Evolutionary conservation across 2,888 invertebrate genomes (phyloP).

Genomic region (Eurytoma californica): DNA sequence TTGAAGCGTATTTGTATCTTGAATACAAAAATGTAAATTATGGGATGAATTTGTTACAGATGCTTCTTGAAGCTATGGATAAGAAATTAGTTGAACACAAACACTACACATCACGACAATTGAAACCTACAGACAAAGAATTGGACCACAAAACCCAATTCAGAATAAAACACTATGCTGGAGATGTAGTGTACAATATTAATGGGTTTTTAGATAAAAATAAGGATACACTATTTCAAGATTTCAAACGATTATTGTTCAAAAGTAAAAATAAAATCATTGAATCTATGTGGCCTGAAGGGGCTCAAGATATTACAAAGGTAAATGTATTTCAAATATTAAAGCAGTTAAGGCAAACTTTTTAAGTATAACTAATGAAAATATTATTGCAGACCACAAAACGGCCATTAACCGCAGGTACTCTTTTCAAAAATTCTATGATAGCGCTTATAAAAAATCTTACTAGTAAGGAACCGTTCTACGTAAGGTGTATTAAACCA

Average conservation of each 20-base stretch:
- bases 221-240: constrained; percentile 96
- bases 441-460: constrained; percentile 90
- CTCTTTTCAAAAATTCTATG: constrained; percentile 97
- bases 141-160: constrained; percentile 88
- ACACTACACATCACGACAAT: constrained; percentile 92
- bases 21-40: constrained; percentile 1
- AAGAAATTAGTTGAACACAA: constrained; percentile 89
- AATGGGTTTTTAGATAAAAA: constrained; percentile 97
- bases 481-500: constrained; percentile 97
- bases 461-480: constrained; percentile 95
- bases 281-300: constrained; percentile 97
- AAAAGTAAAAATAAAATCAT: constrained; percentile 88
- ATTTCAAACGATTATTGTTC: constrained; percentile 94
- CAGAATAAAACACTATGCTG: constrained; percentile 94
- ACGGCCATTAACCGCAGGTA: constrained; percentile 94
- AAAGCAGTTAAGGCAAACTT: neutral
- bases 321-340: constrained; percentile 72
- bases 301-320: constrained; percentile 90
- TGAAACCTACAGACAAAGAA: constrained; percentile 88
- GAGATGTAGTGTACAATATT: constrained; percentile 94
- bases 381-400: constrained; percentile 86
- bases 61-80: constrained; percentile 95
- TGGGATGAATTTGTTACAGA: constrained; percentile 72
- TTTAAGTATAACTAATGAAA: constrained; percentile 7
- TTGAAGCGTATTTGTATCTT: neutral